Percentiles rank a stretch among this genome's conserved stretches.
Evolutionary conservation across 92 coral and sea anemone genomes (phyloP).

Genomic region (Paragorgia papillata): DNA sequence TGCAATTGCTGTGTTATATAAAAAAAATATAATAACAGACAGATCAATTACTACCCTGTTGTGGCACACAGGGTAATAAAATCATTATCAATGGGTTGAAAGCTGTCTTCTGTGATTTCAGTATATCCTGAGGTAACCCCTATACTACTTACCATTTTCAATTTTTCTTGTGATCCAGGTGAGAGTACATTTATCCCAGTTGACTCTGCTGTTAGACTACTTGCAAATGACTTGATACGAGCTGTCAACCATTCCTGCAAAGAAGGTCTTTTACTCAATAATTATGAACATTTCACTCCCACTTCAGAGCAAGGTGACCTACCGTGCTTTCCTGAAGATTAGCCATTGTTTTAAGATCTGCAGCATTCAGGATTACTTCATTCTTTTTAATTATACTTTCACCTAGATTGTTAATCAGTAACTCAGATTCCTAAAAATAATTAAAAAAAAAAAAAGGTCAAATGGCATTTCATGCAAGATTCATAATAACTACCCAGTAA

Average conservation of each 20-base stretch:
- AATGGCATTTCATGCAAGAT: neutral
- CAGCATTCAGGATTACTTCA: conserved; percentile 77
- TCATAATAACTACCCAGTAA: too few relatives aligned
- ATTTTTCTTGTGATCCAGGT: conserved; percentile 82
- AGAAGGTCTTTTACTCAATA: neutral
- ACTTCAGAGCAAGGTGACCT: too few relatives aligned
- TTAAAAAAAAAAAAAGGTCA: neutral
- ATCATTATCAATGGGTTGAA: too few relatives aligned
- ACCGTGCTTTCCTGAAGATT: conserved; percentile 98
- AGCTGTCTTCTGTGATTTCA: too few relatives aligned
- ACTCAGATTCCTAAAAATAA: conserved; percentile 77
- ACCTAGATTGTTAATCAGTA: conserved; percentile 83
- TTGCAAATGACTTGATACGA: conserved; percentile 76
- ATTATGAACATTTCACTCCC: neutral
- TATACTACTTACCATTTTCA: conserved; percentile 77
- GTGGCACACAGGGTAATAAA: too few relatives aligned
- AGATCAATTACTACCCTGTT: too few relatives aligned
- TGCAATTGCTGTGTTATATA: conserved; percentile 66
- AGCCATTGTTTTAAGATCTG: conserved; percentile 86
- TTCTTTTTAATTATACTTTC: conserved; percentile 66
- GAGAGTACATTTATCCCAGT: conserved; percentile 86
- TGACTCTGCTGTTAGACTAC: conserved; percentile 79
- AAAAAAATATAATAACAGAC: too few relatives aligned
- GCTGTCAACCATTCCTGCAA: conserved; percentile 90
- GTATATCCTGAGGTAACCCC: too few relatives aligned